Percentiles rank a stretch among this genome's conserved stretches.
Conservation (phyloP, 2,888 invertebrate genomes). For the Torymus tubicola region DNA sequence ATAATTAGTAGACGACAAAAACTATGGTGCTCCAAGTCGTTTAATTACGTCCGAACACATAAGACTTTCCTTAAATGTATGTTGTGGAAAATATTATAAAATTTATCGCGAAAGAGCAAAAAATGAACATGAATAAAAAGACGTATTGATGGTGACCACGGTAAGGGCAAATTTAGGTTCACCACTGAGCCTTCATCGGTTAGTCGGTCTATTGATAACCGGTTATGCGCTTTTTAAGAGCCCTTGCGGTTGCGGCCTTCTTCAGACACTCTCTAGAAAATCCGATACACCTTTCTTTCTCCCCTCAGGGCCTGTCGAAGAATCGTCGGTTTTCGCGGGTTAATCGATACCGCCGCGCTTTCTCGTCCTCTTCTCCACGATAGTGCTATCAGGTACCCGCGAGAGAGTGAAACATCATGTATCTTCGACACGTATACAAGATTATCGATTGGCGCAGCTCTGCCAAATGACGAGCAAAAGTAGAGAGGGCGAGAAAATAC, state of each 20-base stretch:
- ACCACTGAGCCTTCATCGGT: background rate
- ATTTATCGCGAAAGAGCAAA: no score
- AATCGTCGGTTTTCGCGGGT: constrained; percentile 21
- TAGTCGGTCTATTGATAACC: constrained; percentile 12
- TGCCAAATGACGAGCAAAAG: background rate
- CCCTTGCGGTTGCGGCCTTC: background rate
- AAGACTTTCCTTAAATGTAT: no score
- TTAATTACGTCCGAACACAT: no score
- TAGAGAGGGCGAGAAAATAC: background rate
- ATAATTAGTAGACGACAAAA: no score
- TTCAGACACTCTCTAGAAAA: background rate
- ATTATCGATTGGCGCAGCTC: background rate
- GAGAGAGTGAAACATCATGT: background rate
- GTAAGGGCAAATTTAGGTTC: background rate
- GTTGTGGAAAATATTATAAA: no score
- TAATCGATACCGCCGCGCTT: constrained; percentile 4
- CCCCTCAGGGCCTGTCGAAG: background rate
- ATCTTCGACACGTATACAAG: constrained; percentile 13
- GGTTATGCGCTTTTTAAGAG: background rate
- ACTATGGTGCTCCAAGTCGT: no score
- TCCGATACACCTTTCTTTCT: background rate
- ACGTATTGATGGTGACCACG: background rate
- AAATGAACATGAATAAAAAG: no score
- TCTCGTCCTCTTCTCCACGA: no score
- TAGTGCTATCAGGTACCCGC: background rate